phyloP scores from a whole-genome alignment of 1,140 invertebrate genomes.

The Eupristina koningsbergeri region DNA sequence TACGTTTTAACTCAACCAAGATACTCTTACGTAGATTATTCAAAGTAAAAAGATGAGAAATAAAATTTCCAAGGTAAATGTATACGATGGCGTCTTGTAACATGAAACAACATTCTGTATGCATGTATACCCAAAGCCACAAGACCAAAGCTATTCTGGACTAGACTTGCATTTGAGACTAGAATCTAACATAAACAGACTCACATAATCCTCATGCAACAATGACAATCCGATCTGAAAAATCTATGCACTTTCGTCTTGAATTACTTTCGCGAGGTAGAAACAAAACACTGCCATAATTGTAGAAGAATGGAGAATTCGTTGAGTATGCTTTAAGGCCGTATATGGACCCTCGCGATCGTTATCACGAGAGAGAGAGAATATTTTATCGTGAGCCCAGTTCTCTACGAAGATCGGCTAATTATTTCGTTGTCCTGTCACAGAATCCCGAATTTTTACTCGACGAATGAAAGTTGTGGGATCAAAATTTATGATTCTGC shows the following conservation, averaged over 20 bases:
- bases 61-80: not conserved
- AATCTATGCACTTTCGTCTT: not conserved
- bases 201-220: not conserved
- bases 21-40: not conserved
- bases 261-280: not conserved
- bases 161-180: not conserved
- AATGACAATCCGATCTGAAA: not conserved
- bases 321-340: not conserved
- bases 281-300: not conserved
- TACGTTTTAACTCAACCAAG: not conserved
- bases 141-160: not conserved
- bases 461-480: not conserved
- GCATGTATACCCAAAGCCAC: not conserved
- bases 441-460: not conserved
- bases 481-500: not conserved
- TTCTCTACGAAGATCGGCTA: not conserved
- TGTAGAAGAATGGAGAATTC: not conserved
- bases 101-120: constrained; percentile 1
- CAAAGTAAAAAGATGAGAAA: not conserved
- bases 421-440: not conserved
- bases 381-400: not conserved
- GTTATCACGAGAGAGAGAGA: not conserved
- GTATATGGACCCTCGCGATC: not conserved
- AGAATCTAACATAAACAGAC: constrained; percentile 25
- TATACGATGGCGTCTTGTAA: not conserved